Conservation (phyloP, 2,797 vertebrate genomes). For the Naso thynnoides region DNA sequence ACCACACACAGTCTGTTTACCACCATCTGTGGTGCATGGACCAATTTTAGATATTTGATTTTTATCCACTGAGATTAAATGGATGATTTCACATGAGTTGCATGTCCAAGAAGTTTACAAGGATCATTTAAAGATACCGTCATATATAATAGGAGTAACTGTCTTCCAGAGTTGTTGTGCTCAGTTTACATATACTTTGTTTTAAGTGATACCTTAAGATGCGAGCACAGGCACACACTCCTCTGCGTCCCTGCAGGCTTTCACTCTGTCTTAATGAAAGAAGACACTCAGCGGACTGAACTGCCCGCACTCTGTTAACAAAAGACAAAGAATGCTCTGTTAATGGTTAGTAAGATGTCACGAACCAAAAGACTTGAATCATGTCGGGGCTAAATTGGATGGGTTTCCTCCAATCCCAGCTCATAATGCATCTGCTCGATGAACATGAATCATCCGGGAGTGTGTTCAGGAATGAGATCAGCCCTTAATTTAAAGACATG, state of each 20-base stretch:
- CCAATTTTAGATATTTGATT: background rate
- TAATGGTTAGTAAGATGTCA: constrained; percentile 42
- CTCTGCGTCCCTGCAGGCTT: constrained; percentile 17
- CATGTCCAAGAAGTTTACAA: background rate
- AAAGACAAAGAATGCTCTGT: constrained; percentile 25
- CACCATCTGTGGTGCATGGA: constrained; percentile 6
- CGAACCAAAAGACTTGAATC: constrained; percentile 25
- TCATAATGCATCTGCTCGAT: constrained; percentile 64
- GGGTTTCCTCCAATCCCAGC: constrained; percentile 38
- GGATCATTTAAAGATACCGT: no score
- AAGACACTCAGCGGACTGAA: constrained; percentile 9
- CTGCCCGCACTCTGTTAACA: constrained; percentile 1
- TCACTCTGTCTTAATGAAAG: constrained; percentile 32
- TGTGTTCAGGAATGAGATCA: constrained; percentile 42
- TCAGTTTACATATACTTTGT: background rate
- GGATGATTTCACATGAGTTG: background rate
- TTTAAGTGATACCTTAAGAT: background rate
- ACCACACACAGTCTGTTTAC: constrained; percentile 1
- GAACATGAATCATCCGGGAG: constrained; percentile 48
- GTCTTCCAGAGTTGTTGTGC: background rate
- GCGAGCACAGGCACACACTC: background rate
- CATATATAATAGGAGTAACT: no score
- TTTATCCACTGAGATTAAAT: background rate
- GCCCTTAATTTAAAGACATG: constrained; percentile 60
- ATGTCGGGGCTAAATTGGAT: constrained; percentile 49